Percentiles rank a stretch among this genome's conserved stretches.
phyloP scores from a whole-genome alignment of 2,797 vertebrate genomes.

The Trachurus trachurus region DNA sequence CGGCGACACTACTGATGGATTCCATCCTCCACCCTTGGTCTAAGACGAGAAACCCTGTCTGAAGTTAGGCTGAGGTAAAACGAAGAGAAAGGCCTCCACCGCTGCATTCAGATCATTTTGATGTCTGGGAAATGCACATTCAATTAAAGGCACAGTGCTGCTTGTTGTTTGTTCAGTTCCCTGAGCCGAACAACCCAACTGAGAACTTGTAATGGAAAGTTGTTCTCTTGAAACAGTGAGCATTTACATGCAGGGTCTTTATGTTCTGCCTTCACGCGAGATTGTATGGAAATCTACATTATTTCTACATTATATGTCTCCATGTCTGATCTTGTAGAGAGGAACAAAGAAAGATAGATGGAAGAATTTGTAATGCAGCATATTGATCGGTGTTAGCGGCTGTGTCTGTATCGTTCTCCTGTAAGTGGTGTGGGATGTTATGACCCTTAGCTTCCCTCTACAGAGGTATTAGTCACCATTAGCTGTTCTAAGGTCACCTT shows the following conservation, averaged over 20 bases:
- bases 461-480: conserved; percentile 84
- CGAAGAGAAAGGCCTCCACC: conserved; percentile 69
- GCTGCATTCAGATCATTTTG: conserved; percentile 75
- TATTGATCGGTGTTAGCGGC: conserved; percentile 74
- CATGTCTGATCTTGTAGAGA: conserved; percentile 54
- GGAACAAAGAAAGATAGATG: conserved; percentile 77
- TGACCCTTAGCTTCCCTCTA: conserved; percentile 73
- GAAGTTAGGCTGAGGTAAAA: conserved; percentile 78
- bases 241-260: conserved; percentile 83
- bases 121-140: conserved; percentile 82
- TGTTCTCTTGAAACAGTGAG: conserved; percentile 83
- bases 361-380: conserved; percentile 69
- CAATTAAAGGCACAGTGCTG: conserved; percentile 82
- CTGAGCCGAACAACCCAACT: conserved; percentile 78
- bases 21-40: conserved; percentile 60
- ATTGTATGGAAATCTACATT: conserved; percentile 76
- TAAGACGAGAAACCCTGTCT: conserved; percentile 66
- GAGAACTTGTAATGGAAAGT: conserved; percentile 85
- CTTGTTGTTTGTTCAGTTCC: conserved; percentile 81
- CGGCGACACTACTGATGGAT: conserved; percentile 76
- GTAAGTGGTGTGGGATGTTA: conserved; percentile 74
- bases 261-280: conserved; percentile 62
- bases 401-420: conserved; percentile 64
- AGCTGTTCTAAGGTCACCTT: conserved; percentile 85
- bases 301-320: conserved; percentile 77